Evolutionary conservation across 1,140 invertebrate species (phyloP).

Genomic region (Apis laboriosa): DNA sequence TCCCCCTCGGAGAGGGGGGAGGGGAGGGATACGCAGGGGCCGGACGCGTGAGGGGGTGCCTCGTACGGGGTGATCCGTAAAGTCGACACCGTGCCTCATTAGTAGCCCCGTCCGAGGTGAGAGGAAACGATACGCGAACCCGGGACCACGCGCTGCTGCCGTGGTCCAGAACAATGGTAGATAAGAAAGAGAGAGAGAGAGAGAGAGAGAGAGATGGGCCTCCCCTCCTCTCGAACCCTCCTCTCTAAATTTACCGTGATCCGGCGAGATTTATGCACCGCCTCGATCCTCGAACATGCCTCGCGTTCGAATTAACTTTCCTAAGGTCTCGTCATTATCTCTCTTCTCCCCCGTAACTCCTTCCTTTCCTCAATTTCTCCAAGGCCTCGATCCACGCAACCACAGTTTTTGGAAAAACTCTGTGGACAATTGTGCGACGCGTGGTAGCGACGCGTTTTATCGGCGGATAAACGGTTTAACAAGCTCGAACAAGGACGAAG

Average conservation of each 20-base stretch:
- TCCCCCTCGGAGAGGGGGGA: not conserved
- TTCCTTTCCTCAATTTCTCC: too few relatives aligned
- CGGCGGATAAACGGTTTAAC: too few relatives aligned
- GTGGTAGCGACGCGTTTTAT: too few relatives aligned
- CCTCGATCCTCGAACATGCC: conserved; percentile 29
- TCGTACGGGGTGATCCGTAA: conserved; percentile 58
- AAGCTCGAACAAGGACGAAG: too few relatives aligned
- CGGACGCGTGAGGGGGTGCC: conserved; percentile 43
- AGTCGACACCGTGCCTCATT: conserved; percentile 57
- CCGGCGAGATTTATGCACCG: conserved; percentile 37
- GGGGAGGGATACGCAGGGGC: not conserved
- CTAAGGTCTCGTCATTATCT: not conserved
- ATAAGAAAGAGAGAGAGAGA: not conserved
- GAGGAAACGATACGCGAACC: conserved; percentile 35
- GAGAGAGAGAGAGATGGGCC: not conserved
- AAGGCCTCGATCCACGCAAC: too few relatives aligned
- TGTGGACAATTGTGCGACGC: too few relatives aligned
- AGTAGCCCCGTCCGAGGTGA: conserved; percentile 38
- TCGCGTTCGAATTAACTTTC: conserved; percentile 34
- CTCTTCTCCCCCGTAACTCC: too few relatives aligned
- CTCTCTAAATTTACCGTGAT: conserved; percentile 44
- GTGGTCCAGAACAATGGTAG: conserved; percentile 20
- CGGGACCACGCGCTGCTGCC: not conserved
- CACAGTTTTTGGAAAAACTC: too few relatives aligned
- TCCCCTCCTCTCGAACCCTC: not conserved